Evolutionary conservation across 2,113 vertebrate species (phyloP).

Genomic region (Rousettus leschenaultii): DNA sequence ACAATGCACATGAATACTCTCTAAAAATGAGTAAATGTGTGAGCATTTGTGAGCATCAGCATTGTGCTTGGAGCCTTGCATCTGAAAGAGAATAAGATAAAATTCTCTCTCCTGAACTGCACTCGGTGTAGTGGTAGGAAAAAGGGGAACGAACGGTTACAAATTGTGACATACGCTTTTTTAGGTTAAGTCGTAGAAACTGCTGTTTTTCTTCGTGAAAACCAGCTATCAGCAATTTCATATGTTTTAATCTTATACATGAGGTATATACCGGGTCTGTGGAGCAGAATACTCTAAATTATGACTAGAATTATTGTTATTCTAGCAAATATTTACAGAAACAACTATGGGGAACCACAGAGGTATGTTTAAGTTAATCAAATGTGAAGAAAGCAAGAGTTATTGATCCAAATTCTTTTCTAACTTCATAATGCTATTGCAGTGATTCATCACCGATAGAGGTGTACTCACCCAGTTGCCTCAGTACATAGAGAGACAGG

Average conservation of each 20-base stretch:
- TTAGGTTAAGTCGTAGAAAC: neutral
- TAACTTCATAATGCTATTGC: neutral
- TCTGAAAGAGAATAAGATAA: neutral
- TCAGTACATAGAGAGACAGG: neutral
- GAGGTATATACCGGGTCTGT: fast-evolving
- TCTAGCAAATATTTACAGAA: neutral
- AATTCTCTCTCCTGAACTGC: neutral
- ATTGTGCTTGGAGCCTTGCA: neutral
- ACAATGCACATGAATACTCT: fast-evolving
- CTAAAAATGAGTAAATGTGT: neutral
- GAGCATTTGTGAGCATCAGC: neutral
- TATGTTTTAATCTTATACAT: neutral
- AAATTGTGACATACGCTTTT: neutral
- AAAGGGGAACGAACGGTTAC: neutral
- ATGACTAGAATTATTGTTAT: neutral
- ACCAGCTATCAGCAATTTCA: neutral
- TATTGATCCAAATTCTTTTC: neutral
- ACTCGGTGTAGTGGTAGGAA: neutral
- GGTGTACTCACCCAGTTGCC: neutral
- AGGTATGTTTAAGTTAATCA: neutral
- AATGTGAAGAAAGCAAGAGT: neutral
- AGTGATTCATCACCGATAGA: neutral
- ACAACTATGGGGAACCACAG: neutral
- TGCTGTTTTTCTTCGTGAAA: neutral
- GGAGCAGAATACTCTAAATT: neutral